A percentile compares a stretch with the other conserved stretches of the same genome.
Conservation (phyloP, 2,888 invertebrate species). For the Coronaproctus castanopsis region DNA sequence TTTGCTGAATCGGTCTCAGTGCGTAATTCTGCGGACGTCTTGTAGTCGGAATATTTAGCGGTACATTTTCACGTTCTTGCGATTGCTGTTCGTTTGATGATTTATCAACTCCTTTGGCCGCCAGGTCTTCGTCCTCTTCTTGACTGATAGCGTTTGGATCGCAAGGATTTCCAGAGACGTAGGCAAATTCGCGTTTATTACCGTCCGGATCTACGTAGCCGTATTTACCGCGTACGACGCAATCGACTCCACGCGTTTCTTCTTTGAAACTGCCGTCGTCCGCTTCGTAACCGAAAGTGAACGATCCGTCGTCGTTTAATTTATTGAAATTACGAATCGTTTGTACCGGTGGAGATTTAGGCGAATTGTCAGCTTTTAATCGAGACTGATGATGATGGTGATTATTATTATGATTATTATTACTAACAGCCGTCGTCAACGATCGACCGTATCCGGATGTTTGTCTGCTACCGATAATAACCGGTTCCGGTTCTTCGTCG, state of each 20-base stretch:
- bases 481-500: constrained; percentile 22
- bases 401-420: no score
- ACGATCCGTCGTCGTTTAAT: constrained; percentile 61
- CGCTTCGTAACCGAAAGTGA: constrained; percentile 66
- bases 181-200: constrained; percentile 65
- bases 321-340: constrained; percentile 67
- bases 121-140: constrained; percentile 34
- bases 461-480: constrained; percentile 21
- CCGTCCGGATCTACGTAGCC: constrained; percentile 73
- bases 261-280: constrained; percentile 73
- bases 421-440: not conserved
- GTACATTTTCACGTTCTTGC: constrained; percentile 35
- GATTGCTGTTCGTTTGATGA: constrained; percentile 28
- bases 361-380: constrained; percentile 31
- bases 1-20: constrained; percentile 16
- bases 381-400: constrained; percentile 24
- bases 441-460: constrained; percentile 19
- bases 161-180: constrained; percentile 68
- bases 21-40: constrained; percentile 24
- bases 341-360: constrained; percentile 53
- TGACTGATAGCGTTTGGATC: constrained; percentile 61
- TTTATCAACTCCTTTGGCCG: no score
- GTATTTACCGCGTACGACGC: constrained; percentile 68
- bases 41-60: constrained; percentile 41
- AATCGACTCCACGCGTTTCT: constrained; percentile 65